A percentile compares a stretch with the other conserved stretches of the same genome.
Conservation (phyloP, 2,113 vertebrate species). For the Aldabrachelys gigantea region DNA sequence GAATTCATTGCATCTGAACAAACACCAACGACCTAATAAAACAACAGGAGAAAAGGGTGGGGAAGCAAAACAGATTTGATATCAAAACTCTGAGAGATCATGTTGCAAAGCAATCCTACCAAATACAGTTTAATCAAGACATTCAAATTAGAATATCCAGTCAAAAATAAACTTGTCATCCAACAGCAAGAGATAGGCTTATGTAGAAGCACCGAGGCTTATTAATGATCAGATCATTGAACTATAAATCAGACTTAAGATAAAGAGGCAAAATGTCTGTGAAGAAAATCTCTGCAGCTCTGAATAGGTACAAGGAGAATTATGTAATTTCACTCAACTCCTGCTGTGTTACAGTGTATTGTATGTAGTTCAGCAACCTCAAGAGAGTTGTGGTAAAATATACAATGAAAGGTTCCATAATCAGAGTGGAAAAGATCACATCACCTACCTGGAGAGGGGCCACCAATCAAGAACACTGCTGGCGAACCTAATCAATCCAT, state of each 20-base stretch:
- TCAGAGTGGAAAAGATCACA: not conserved
- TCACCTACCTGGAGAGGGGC: not conserved
- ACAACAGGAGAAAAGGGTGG: not conserved
- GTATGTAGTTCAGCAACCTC: accelerated
- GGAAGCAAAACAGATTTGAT: not conserved
- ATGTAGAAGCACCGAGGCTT: not conserved
- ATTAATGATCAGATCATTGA: slow-evolving; percentile 13
- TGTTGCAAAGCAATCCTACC: slow-evolving; percentile 9
- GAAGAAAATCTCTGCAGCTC: not conserved
- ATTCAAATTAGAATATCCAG: not conserved
- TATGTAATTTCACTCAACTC: not conserved
- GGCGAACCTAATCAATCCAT: not conserved
- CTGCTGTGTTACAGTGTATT: not conserved
- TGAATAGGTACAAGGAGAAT: not conserved
- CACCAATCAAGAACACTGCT: not conserved
- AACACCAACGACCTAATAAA: not conserved
- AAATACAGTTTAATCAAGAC: slow-evolving; percentile 24
- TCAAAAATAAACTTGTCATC: slow-evolving; percentile 23
- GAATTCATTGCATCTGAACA: not conserved
- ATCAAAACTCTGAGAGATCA: not conserved
- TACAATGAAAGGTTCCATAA: not conserved
- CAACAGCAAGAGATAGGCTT: not conserved
- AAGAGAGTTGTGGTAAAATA: not conserved
- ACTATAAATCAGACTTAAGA: not conserved
- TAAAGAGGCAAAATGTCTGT: not conserved